phyloP scores from a whole-genome alignment of 2,797 vertebrate genomes.

The Oryzias dopingdopingensis region DNA sequence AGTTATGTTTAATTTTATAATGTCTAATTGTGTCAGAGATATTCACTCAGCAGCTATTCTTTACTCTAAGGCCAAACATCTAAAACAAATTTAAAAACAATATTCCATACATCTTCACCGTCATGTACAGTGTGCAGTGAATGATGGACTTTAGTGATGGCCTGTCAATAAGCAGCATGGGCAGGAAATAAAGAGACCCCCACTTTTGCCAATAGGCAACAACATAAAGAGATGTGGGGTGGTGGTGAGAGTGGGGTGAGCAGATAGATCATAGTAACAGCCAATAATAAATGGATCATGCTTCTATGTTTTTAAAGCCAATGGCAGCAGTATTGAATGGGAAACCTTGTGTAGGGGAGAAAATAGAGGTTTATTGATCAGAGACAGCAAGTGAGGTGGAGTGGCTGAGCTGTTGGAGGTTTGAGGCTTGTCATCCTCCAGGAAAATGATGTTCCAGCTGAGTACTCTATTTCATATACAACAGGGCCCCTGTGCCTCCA shows the following conservation, averaged over 20 bases:
- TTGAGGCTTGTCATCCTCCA: conserved; percentile 71
- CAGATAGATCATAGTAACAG: conserved; percentile 81
- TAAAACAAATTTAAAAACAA: conserved; percentile 40
- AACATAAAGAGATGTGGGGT: conserved; percentile 66
- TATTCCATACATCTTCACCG: conserved; percentile 48
- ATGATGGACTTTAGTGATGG: conserved; percentile 63
- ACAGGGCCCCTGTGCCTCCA: conserved; percentile 25
- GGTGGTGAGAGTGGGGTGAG: conserved; percentile 50
- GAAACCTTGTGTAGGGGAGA: conserved; percentile 80
- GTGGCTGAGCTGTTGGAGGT: conserved; percentile 32
- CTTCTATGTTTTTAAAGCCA: conserved; percentile 78
- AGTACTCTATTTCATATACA: conserved; percentile 70
- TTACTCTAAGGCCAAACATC: conserved; percentile 19
- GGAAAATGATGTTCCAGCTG: conserved; percentile 74
- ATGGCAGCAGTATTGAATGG: conserved; percentile 80
- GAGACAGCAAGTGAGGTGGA: conserved; percentile 68
- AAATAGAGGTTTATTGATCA: conserved; percentile 82
- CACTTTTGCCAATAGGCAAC: conserved; percentile 69
- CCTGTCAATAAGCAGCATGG: conserved; percentile 75
- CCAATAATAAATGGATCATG: conserved; percentile 84
- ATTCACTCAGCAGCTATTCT: no score
- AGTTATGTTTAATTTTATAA: no score
- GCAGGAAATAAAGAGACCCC: conserved; percentile 69
- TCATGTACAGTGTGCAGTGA: conserved; percentile 56
- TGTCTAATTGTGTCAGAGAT: no score